A percentile compares a stretch with the other conserved stretches of the same genome.
Evolutionary conservation across 2,113 vertebrate genomes (phyloP).

Genomic region (Clupea harengus): DNA sequence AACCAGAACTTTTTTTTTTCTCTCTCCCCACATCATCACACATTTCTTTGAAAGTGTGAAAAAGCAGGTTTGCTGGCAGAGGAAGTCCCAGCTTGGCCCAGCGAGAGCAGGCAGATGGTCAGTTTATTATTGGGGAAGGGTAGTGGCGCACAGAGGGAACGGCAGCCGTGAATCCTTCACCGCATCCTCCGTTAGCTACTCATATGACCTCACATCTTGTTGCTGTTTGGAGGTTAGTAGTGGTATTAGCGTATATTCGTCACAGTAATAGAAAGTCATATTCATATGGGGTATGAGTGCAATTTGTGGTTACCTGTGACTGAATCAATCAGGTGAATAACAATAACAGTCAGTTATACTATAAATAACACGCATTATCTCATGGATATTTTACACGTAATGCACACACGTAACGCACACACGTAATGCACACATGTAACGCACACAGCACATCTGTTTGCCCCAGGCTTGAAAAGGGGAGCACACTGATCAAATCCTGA

Average conservation of each 20-base stretch:
- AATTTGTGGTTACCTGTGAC: neutral
- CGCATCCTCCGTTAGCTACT: neutral
- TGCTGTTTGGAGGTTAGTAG: neutral
- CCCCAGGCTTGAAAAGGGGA: neutral
- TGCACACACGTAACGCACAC: neutral
- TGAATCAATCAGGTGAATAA: neutral
- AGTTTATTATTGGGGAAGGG: constrained; percentile 38
- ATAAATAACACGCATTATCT: neutral
- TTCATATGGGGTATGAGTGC: neutral
- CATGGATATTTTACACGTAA: neutral
- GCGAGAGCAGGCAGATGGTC: constrained; percentile 39
- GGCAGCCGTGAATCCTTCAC: constrained; percentile 22
- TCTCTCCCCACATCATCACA: neutral
- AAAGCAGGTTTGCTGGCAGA: neutral
- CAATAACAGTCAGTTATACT: neutral
- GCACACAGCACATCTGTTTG: neutral
- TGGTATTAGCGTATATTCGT: neutral
- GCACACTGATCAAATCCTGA: constrained; percentile 21
- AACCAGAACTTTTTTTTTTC: neutral
- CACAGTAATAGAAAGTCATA: neutral
- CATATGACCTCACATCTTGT: neutral
- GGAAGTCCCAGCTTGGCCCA: constrained; percentile 30
- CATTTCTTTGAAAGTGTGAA: neutral
- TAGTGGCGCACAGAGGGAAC: constrained; percentile 22
- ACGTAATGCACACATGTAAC: too few relatives aligned